These are phyloP conservation scores for Ranitomeya variabilis DNA, from an alignment of 2,113 vertebrate genomes.

Conservation along the genomic window DNA sequence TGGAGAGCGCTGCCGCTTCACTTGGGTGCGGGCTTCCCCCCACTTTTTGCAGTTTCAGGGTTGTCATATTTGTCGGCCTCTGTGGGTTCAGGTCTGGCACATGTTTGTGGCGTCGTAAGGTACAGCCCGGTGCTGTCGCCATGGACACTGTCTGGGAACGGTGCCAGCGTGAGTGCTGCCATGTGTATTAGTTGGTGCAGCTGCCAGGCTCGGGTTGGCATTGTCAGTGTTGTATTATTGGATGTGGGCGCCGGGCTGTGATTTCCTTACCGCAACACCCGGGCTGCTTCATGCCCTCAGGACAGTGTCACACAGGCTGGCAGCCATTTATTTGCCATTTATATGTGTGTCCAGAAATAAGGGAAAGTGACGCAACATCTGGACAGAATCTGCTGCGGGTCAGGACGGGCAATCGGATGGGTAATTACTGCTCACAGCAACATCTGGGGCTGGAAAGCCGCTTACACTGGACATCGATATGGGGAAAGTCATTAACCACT, in stretches of 20 bases:
- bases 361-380: background rate
- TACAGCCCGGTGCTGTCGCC: background rate
- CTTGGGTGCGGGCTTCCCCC: too few species aligned
- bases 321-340: too few species aligned
- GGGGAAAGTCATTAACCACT: slow-evolving; percentile 18
- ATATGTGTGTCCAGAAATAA: too few species aligned
- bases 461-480: slow-evolving; percentile 6
- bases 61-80: too few species aligned
- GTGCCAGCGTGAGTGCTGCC: background rate
- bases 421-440: background rate
- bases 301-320: too few species aligned
- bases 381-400: background rate
- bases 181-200: background rate
- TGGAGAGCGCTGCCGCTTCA: too few species aligned
- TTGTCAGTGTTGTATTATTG: background rate
- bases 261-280: too few species aligned
- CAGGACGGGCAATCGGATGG: background rate
- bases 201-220: background rate
- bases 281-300: too few species aligned
- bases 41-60: too few species aligned
- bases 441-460: slow-evolving; percentile 34
- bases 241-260: background rate
- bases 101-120: too few species aligned
- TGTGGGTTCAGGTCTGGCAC: background rate
- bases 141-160: background rate